Percentiles rank a stretch among this genome's conserved stretches.
These are phyloP conservation scores for Halcyon malimbica DNA, from an alignment of 2,113 vertebrate genomes.

Conservation along the genomic window DNA sequence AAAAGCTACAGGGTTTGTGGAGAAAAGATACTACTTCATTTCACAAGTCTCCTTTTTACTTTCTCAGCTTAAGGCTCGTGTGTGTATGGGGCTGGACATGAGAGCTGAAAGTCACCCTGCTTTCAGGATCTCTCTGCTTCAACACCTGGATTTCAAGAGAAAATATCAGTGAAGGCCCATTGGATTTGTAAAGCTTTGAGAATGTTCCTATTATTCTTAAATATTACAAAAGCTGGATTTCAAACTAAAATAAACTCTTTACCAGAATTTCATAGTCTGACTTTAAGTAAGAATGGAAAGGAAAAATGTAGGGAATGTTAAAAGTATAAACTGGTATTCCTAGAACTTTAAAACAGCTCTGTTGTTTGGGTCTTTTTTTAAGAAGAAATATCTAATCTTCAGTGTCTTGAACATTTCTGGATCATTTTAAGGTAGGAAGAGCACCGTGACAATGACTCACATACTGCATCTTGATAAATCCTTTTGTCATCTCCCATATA, in stretches of 20 bases:
- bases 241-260: background rate
- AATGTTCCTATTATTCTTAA: background rate
- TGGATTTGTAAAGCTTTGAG: background rate
- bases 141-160: background rate
- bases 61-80: background rate
- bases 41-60: background rate
- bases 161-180: background rate
- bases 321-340: background rate
- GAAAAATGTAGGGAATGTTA: background rate
- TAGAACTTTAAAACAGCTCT: background rate
- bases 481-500: background rate
- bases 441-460: background rate
- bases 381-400: background rate
- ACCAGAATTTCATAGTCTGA: background rate
- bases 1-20: background rate
- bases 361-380: background rate
- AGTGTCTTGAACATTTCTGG: background rate
- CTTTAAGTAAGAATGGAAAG: background rate
- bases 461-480: background rate
- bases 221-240: background rate
- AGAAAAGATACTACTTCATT: background rate
- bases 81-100: background rate
- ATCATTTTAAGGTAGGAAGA: constrained; percentile 1
- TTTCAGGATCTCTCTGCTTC: background rate
- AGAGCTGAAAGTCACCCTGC: background rate